Base-by-base conservation (phyloP, 2,113 vertebrate genomes). In the Dascyllus trimaculatus region DNA sequence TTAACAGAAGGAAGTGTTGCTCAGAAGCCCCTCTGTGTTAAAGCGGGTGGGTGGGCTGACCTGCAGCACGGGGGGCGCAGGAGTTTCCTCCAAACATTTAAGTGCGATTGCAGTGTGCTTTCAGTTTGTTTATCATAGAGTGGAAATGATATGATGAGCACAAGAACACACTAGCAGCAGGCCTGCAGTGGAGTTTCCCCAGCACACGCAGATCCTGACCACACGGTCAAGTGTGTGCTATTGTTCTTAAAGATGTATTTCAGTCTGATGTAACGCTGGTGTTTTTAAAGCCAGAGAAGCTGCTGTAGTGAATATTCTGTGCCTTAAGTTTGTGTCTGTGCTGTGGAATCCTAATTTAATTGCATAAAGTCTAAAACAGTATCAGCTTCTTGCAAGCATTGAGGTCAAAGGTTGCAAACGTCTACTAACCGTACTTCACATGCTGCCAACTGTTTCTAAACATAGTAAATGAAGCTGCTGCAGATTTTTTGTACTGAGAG, bases 31-130 rank as follows among this genome's bases (percentile, higher is more conserved):
- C 48, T 38, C 46, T 29, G 29, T 29, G 59, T 0, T 2, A n/a
- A 21, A 46, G 40, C 13, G 13, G 40, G 11, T 43, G 40, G 40
- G 40, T 4, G 40, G 2, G 64, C 19, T 40, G 52, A 64, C 14
- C 67, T 58, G 71, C 49, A 67, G n/a, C n/a, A n/a, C n/a, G n/a
- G n/a, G 52, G 46, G 35, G 32, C 61, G 45, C 60, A 57, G 79
- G 73, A 85, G 56, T 88, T 88, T 89, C 87, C 81, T 71, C 59
- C 54, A 78, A 71, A 86, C 59, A 19, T 43, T 66, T 4, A 52
- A 48, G 21, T 40, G 53, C 38, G 40, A 25, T 21, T 46, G n/a
- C 49, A 17, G 17, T 26, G 46, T 78, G 68, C 65, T 76, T 73
- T 67, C 73, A 45, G 21, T 76, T 71, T 69, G 54, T 72, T 59